Conservation (phyloP, 2,888 invertebrate species). For the Adelphocoris suturalis region DNA sequence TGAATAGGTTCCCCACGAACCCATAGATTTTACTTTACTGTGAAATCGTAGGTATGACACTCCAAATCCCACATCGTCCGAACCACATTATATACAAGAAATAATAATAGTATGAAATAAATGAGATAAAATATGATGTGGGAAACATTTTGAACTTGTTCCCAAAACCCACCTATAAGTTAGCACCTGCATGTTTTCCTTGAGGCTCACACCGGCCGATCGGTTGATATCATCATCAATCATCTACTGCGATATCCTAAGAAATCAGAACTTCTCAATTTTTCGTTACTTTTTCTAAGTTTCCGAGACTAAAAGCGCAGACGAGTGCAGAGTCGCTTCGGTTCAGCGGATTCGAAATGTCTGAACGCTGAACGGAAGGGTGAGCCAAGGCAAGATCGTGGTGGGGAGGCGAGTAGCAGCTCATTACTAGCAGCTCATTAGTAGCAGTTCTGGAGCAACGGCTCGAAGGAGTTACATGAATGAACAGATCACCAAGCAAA, state of each 20-base stretch:
- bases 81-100: neutral
- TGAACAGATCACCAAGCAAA: too few species aligned
- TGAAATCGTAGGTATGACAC: neutral
- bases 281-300: slow-evolving; percentile 43
- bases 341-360: neutral
- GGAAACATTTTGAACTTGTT: slow-evolving; percentile 6
- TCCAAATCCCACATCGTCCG: neutral
- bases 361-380: neutral
- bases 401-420: slow-evolving; percentile 2
- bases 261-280: slow-evolving; percentile 37
- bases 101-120: neutral
- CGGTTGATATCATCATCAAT: slow-evolving; percentile 40
- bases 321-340: slow-evolving; percentile 19
- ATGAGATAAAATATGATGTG: neutral
- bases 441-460: neutral
- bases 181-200: slow-evolving; percentile 57
- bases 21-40: neutral
- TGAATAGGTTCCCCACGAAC: neutral
- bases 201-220: slow-evolving; percentile 40
- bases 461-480: neutral
- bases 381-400: too few species aligned
- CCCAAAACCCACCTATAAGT: slow-evolving; percentile 61
- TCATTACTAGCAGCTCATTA: neutral
- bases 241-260: slow-evolving; percentile 38
- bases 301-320: slow-evolving; percentile 45